Evolutionary conservation across 2,113 vertebrate species (phyloP).

Genomic region (Halichoeres trimaculatus): DNA sequence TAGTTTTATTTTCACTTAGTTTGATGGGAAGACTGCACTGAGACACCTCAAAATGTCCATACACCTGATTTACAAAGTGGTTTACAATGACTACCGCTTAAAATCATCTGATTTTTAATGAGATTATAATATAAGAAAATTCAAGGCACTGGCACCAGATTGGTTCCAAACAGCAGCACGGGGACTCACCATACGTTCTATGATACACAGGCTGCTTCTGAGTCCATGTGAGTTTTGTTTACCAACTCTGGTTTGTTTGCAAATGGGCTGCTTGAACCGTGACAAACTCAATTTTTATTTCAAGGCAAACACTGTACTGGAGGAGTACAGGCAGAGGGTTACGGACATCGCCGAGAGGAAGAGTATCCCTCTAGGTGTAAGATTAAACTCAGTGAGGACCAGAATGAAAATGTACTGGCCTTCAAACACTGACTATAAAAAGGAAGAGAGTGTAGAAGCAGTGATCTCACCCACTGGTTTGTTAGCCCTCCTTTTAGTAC

Average conservation of each 20-base stretch:
- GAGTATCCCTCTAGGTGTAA: not conserved
- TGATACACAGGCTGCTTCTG: constrained; percentile 15
- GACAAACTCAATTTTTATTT: constrained; percentile 37
- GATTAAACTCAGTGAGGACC: not conserved
- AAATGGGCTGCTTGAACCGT: constrained; percentile 39
- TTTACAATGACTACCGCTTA: no score
- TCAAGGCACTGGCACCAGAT: not conserved
- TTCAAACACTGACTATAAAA: not conserved
- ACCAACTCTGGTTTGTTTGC: constrained; percentile 42
- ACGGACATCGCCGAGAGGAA: constrained; percentile 15
- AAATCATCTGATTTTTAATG: not conserved
- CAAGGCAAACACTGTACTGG: constrained; percentile 7
- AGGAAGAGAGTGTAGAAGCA: not conserved
- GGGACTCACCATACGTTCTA: not conserved
- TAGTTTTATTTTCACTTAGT: not conserved
- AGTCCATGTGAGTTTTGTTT: constrained; percentile 53
- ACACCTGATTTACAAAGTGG: fast-evolving
- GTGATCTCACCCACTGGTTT: not conserved
- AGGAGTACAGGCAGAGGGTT: not conserved
- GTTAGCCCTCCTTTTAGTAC: not conserved
- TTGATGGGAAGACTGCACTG: not conserved
- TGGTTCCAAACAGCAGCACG: constrained; percentile 27
- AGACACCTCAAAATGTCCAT: not conserved
- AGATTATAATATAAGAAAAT: not conserved
- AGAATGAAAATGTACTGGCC: not conserved